Base-by-base conservation (phyloP, 2,888 invertebrate species). In the Vandiemenella viatica region DNA sequence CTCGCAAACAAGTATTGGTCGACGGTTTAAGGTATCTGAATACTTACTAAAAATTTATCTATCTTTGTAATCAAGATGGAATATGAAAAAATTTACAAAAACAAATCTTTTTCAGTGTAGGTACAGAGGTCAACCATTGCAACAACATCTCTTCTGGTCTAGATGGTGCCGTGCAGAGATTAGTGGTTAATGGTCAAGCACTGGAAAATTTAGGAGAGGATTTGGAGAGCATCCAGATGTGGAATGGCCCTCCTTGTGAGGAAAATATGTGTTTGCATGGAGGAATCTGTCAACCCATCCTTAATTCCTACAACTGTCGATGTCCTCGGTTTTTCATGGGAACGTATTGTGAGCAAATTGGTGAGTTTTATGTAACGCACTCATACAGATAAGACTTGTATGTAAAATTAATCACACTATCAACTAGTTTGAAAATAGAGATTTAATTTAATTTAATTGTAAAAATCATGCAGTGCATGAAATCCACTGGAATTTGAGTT, bases 111-210 rank as follows among this genome's bases (percentile, higher is more conserved):
- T 42, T n/a, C 51, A 61, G 61, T 51, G 59, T 59, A 40, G 57
- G 58, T 46, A 57, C 60, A 45, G 60, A 62, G 48, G 59, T 67
- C 21, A 67, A 68, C 46, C 57, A 62, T 5, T 67, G 67, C 42
- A 59, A 68, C 4, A 64, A 63, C 3, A 63, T 69, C 19, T 57
- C 58, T 56, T 63, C 59, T 16, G 85, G 86, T 60, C 81, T 90
- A 61, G 75, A 77, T 61, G 91, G 91, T 49, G 85, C 86, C n/a
- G 76, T 91, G 60, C 90, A 90, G 71, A 77, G 83, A 67, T 74
- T 91, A 58, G 75, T 82, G 61, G 74, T 88, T 52, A 87, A 88
- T 65, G 87, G 86, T 19, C 74, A 73, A 56, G 75, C 80, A 45
- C 76, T 75, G 49, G 42, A 45, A 32, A 49, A 45, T 22, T 43